Percentiles rank a stretch among this genome's conserved stretches.
phyloP scores from a whole-genome alignment of 2,888 invertebrate genomes.

The Crematogaster levior region DNA sequence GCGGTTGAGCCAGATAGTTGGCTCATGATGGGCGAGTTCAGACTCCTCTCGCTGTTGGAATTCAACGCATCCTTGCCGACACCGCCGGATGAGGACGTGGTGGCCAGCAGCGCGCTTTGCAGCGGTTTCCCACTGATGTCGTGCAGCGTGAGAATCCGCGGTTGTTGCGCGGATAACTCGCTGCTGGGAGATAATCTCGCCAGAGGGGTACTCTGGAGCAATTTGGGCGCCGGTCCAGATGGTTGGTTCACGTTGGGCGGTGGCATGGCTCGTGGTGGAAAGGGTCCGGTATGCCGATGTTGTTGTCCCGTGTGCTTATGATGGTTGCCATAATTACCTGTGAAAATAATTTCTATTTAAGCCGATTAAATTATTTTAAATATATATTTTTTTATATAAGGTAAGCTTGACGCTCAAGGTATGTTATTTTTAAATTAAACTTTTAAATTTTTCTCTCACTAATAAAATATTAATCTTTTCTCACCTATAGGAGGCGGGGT shows the following conservation, averaged over 20 bases:
- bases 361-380: background rate
- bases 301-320: constrained; percentile 90
- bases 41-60: constrained; percentile 95
- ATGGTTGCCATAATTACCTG: constrained; percentile 90
- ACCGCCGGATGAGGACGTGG: constrained; percentile 94
- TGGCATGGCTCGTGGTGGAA: constrained; percentile 89
- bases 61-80: constrained; percentile 95
- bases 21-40: constrained; percentile 97
- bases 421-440: background rate
- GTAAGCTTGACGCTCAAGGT: background rate
- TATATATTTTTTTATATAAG: background rate
- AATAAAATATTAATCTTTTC: background rate
- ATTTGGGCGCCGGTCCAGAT: constrained; percentile 87
- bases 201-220: constrained; percentile 95
- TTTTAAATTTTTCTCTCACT: background rate
- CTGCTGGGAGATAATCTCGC: constrained; percentile 96
- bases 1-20: constrained; percentile 94
- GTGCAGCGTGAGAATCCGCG: constrained; percentile 96
- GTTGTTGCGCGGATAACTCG: constrained; percentile 96
- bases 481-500: constrained; percentile 91
- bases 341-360: background rate
- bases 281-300: constrained; percentile 89
- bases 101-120: constrained; percentile 95
- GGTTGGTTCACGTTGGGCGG: constrained; percentile 91
- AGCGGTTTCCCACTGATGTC: constrained; percentile 97